Conservation (phyloP, 2,797 vertebrate species). For the Chelidonichthys spinosus region DNA sequence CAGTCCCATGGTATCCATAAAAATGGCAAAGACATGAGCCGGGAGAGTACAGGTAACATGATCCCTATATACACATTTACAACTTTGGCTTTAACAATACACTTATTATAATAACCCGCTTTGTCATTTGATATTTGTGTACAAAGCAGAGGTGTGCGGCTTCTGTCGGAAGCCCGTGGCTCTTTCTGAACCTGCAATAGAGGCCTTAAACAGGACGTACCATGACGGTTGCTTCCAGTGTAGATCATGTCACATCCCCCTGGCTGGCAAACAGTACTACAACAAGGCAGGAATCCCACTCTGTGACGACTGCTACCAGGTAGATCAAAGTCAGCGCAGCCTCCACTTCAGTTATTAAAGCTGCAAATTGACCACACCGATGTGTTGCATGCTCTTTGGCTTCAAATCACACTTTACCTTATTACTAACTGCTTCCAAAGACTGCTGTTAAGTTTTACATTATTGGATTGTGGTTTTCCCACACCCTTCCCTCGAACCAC, state of each 20-base stretch:
- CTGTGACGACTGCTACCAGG: conserved; percentile 93
- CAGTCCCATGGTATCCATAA: conserved; percentile 35
- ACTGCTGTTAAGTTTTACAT: not conserved
- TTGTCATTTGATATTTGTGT: conserved; percentile 50
- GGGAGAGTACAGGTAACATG: conserved; percentile 72
- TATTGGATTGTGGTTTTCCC: not conserved
- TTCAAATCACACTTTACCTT: not conserved
- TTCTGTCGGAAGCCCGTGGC: conserved; percentile 92
- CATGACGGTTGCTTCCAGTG: conserved; percentile 93
- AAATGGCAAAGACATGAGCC: conserved; percentile 49
- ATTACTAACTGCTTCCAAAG: not conserved
- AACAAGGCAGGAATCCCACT: conserved; percentile 90
- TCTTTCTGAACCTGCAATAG: conserved; percentile 82
- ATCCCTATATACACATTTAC: conserved; percentile 29
- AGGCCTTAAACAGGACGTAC: conserved; percentile 92
- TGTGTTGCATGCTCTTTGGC: not conserved
- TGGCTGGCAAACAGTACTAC: conserved; percentile 92
- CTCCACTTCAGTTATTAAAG: conserved; percentile 8
- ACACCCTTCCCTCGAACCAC: not conserved
- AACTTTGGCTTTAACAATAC: not conserved
- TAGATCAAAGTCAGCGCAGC: conserved; percentile 51
- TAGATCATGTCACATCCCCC: conserved; percentile 85
- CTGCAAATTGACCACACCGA: conserved; percentile 1
- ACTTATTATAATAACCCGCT: conserved; percentile 8
- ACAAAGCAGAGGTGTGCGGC: conserved; percentile 89